These are phyloP conservation scores for Monoplex corrugatus DNA, from an alignment of 2,888 invertebrate genomes.

Conservation along the genomic window DNA sequence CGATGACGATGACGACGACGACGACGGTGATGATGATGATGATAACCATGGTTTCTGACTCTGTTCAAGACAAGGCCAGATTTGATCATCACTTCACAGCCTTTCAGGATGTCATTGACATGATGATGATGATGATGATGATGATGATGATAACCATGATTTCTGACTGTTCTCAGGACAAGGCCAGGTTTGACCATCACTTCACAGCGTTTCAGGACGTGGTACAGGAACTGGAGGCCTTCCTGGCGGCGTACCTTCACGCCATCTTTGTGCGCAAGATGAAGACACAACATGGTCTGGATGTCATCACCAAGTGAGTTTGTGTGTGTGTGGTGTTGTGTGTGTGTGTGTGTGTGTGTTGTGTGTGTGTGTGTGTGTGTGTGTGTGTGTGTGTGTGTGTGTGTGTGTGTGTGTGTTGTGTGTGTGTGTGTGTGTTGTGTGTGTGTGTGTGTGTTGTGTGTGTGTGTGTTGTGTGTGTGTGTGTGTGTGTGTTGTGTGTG, in stretches of 20 bases:
- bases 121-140: too few relatives aligned
- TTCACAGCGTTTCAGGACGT: conserved; percentile 74
- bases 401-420: too few relatives aligned
- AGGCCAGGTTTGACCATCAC: conserved; percentile 78
- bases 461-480: too few relatives aligned
- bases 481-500: too few relatives aligned
- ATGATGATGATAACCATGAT: neutral
- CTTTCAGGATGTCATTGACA: conserved; percentile 74
- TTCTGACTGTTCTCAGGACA: conserved; percentile 68
- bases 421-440: too few relatives aligned
- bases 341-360: too few relatives aligned
- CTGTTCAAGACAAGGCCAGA: conserved; percentile 78
- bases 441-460: too few relatives aligned
- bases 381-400: neutral
- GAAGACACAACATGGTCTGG: conserved; percentile 78
- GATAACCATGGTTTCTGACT: too few relatives aligned
- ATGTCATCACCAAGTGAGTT: conserved; percentile 78
- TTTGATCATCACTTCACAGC: conserved; percentile 78
- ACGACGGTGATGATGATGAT: too few relatives aligned
- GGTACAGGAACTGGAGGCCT: conserved; percentile 77
- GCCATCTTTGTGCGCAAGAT: conserved; percentile 78
- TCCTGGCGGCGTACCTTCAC: conserved; percentile 79
- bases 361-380: too few relatives aligned
- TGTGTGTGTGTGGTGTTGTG: too few relatives aligned
- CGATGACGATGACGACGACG: too few relatives aligned